Percentiles rank a stretch among this genome's conserved stretches.
phyloP scores from a whole-genome alignment of 1,140 invertebrate species.

The Anoplophora glabripennis region DNA sequence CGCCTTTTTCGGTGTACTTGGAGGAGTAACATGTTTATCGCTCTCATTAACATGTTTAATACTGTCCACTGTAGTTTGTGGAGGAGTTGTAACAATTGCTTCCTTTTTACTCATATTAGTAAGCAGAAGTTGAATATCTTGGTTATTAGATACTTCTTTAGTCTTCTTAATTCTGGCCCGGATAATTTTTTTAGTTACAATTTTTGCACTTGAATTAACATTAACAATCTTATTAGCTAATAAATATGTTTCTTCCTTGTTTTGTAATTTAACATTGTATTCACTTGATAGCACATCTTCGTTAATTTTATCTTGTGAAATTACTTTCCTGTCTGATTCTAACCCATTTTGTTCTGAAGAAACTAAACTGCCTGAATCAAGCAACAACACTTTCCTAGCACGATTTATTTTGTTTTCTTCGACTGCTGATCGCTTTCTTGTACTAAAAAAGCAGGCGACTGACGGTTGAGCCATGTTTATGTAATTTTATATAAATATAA shows the following conservation, averaged over 20 bases:
- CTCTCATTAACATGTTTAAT: conserved; percentile 1
- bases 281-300: conserved; percentile 19
- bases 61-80: too few species aligned
- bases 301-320: conserved; percentile 13
- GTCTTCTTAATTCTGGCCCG: conserved; percentile 19
- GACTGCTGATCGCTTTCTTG: conserved; percentile 64
- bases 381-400: conserved; percentile 59
- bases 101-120: conserved; percentile 30
- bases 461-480: conserved; percentile 66
- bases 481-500: conserved; percentile 23
- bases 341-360: conserved; percentile 5
- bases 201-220: conserved; percentile 4
- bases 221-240: conserved; percentile 12
- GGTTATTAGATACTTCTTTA: conserved; percentile 16
- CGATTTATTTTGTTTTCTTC: conserved; percentile 61
- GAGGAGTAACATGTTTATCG: conserved; percentile 36
- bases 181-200: conserved; percentile 10
- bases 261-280: conserved; percentile 20
- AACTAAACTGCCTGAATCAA: conserved; percentile 38
- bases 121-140: conserved; percentile 28
- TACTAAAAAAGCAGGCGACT: conserved; percentile 66
- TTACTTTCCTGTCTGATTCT: conserved; percentile 10
- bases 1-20: conserved; percentile 46
- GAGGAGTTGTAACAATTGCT: conserved; percentile 3
- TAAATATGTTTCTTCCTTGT: conserved; percentile 23